Evolutionary conservation across 2,888 invertebrate genomes (phyloP).

Genomic region (Esperia sulphurella): DNA sequence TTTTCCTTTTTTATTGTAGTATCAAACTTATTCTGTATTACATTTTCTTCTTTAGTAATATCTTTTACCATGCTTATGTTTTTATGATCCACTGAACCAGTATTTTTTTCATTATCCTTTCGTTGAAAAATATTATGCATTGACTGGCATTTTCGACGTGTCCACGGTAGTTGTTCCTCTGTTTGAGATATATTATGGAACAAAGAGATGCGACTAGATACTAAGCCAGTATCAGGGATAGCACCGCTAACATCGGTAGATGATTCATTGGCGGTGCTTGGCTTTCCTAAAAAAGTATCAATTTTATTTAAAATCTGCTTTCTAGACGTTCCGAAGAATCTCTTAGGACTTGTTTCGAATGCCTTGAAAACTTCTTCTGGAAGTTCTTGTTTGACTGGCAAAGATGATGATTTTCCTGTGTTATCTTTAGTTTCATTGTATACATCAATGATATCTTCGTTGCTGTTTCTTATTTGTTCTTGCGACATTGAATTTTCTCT

Average conservation of each 20-base stretch:
- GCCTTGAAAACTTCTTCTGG: conserved; percentile 72
- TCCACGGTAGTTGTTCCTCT: conserved; percentile 44
- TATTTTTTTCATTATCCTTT: conserved; percentile 31
- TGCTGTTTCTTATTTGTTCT: conserved; percentile 11
- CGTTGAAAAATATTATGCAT: conserved; percentile 48
- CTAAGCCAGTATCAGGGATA: conserved; percentile 61
- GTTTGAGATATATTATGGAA: conserved; percentile 63
- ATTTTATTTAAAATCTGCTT: conserved; percentile 69
- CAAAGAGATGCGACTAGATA: conserved; percentile 70
- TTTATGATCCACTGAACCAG: conserved; percentile 15
- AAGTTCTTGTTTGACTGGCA: conserved; percentile 55
- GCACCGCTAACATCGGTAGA: conserved; percentile 32
- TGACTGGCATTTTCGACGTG: conserved; percentile 47
- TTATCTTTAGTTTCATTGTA: conserved; percentile 10
- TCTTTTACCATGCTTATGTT: conserved; percentile 11
- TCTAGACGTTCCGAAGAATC: conserved; percentile 71
- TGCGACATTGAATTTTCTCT: conserved; percentile 10
- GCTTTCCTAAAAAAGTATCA: conserved; percentile 63
- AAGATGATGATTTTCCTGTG: conserved; percentile 13
- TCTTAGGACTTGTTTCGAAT: conserved; percentile 71
- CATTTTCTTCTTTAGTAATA: conserved; percentile 12
- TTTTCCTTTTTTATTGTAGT: conserved; percentile 1
- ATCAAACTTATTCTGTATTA: conserved; percentile 9
- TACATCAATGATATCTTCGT: conserved; percentile 12
- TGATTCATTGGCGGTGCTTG: conserved; percentile 36